Evolutionary conservation across 2,888 invertebrate genomes (phyloP), one percentile per base, ranked within the genome.

Genomic region (Parnassius apollo): DNA sequence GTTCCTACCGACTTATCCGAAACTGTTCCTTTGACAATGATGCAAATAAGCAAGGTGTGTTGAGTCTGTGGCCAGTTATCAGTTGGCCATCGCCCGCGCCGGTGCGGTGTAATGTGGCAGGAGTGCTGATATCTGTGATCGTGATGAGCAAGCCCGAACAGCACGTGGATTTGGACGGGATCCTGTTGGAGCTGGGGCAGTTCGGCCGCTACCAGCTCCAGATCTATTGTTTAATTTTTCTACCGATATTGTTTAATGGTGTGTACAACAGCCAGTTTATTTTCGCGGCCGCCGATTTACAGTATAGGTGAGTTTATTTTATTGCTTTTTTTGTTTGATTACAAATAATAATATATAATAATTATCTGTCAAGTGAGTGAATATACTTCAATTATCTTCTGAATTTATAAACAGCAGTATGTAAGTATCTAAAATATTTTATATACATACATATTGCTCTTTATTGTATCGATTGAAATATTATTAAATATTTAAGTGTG

Each of bases 261-360:
- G 75, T 89, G 35, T 91, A 88, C 69, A 86, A 84, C 64, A 80
- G 86, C 42, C 88, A 90, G 68, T 93, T 92, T 66, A 85, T 93
- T 54, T 93, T 93, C 70, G 86, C 90, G 1, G 92, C 92, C 2
- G 89, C 84, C 2, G 82, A 83, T 53, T 73, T 90, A 2, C 75
- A 80, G n/a, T 89, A 91, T 78, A 90, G 92, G 92, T 92, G 70
- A 62, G 68, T 45, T 44, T 42, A 0, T 52, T 46, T 35, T 51
- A 42, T 49, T 46, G 7, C 35, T 7, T 35, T 35, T 25, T 25
- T 25, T 25, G 3, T 25, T 35, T 4, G 2, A 35, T 35, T 35
- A 35, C 35, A 35, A 35, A 35, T 35, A 35, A 7, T 35, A 35
- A 7, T 35, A 35, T 35, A 35, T 4, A 35, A 35, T 35, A 7